Conservation (phyloP, 2,113 vertebrate genomes). For the Cinclus cinclus region DNA sequence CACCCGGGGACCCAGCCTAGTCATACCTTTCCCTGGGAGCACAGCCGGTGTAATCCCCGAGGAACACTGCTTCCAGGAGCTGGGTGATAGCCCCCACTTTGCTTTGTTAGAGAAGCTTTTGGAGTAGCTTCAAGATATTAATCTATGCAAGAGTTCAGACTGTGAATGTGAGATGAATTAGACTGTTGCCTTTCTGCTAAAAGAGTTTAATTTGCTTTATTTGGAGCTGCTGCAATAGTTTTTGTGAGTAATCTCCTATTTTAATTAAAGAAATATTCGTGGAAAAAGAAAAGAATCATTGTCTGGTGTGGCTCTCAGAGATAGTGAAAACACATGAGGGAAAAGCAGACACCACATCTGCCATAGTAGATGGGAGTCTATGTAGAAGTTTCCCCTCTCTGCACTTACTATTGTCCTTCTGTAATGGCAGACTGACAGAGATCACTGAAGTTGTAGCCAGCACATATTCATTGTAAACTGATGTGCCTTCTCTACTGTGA, state of each 20-base stretch:
- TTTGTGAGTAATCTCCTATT: neutral
- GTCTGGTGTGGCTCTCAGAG: neutral
- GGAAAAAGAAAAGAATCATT: neutral
- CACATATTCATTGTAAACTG: neutral
- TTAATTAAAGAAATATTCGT: neutral
- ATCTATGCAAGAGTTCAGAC: neutral
- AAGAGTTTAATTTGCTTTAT: neutral
- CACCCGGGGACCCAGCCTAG: neutral
- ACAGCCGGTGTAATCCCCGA: neutral
- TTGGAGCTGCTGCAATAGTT: neutral
- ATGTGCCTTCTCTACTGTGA: neutral
- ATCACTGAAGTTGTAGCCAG: neutral
- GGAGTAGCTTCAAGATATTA: neutral
- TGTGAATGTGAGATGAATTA: neutral
- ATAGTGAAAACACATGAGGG: rapidly evolving
- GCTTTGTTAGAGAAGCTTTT: neutral
- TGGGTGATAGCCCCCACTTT: neutral
- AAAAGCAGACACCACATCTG: neutral
- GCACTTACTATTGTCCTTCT: neutral
- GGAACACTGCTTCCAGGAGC: neutral
- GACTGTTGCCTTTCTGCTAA: neutral
- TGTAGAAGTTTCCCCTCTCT: neutral
- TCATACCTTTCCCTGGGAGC: neutral
- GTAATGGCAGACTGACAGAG: neutral
- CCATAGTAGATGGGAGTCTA: neutral